Evolutionary conservation across 1,140 invertebrate species (phyloP), one percentile per base, ranked within the genome.

Genomic region (Anoplolepis gracilipes): DNA sequence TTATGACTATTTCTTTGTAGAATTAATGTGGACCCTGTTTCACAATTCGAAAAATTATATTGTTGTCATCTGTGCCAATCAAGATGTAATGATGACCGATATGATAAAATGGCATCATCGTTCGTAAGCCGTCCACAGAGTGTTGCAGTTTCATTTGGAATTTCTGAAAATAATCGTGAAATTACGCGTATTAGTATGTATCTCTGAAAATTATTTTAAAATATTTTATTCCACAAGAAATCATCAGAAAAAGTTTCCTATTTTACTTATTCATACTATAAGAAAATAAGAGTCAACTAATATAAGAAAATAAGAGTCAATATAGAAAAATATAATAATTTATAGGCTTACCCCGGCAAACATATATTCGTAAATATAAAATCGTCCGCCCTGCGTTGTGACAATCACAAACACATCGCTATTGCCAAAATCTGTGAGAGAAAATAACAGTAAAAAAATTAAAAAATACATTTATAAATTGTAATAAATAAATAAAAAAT

Each of bases 341-440:
- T 10, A 11, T 42, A 30, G n/a, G 64, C 73, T 88, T 90, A 92
- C 92, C 78, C 77, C 88, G 1, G 69, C 75, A 30, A 88, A 82
- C 88, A 88, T 92, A 53, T 93, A 93, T 75, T 93, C 88, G 39
- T 93, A 92, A 59, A 93, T 65, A 39, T 91, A 90, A 75, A 92
- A 89, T 22, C 65, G 62, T 64, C 91, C 92, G 25, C 86, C 78
- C 42, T 90, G 82, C 2, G 92, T 93, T 0, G 88, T 90, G 16
- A 90, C 72, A 39, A 90, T 64, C 33, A 93, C 28, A 39, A 88
- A 92, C 3, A 84, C 86, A 79, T 92, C 88, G 36, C 87, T 91
- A 0, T 65, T 25, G 19, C 75, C 85, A 62, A 85, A 87, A n/a
- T 90, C 92, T 92, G 79, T 1, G 11, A 0, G n/a, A 72, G 67